Base-by-base conservation (phyloP, 2,113 vertebrate species). In the Bujurquina vittata region DNA sequence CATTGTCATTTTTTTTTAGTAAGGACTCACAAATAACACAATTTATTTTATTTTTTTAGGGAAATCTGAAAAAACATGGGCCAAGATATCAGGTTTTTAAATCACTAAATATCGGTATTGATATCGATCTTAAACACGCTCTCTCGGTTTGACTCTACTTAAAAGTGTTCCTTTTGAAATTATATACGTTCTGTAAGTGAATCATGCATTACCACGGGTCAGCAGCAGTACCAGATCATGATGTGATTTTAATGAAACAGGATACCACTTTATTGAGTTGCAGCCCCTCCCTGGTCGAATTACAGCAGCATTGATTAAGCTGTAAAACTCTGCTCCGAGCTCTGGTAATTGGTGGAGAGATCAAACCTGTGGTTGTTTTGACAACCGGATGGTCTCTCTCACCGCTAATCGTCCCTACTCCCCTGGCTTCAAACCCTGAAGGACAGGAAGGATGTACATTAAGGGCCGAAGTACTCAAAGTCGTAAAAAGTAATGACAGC, bases 391-490 rank as follows among this genome's bases (percentile, higher is more conserved):
- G 86, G 74, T 75, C 81, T 85, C 58, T 74, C 55, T 74, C 29
- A 40, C 60, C 37, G 4, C 86, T 85, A 82, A 87, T 80, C 55
- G 18, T 57, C 75, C 56, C 62, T 22, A 74, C 58, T 81, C 46
- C 73, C 73, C 40, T 3, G 18, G 59, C 73, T 54, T 77, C 84
- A 46, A 67, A 77, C 74, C 10, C 76, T 74, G 74, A 83, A 89
- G 78, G 87, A 86, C 87, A 92, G 92, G 92, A 94, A 91, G 92
- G 88, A 91, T 83, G 85, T 86, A 79, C 92, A 94, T 94, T 93
- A 94, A 75, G 73, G 80, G 59, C 89, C 85, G 77, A 67, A 93
- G 89, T 89, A 84, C 89, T 86, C 57, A 62, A 84, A 91, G 91
- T 91, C 84, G 52, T 94, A 93, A 94, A 94, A 93, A 81, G 56